phyloP scores from a whole-genome alignment of 1,140 invertebrate genomes.

The Drosophila ficusphila region DNA sequence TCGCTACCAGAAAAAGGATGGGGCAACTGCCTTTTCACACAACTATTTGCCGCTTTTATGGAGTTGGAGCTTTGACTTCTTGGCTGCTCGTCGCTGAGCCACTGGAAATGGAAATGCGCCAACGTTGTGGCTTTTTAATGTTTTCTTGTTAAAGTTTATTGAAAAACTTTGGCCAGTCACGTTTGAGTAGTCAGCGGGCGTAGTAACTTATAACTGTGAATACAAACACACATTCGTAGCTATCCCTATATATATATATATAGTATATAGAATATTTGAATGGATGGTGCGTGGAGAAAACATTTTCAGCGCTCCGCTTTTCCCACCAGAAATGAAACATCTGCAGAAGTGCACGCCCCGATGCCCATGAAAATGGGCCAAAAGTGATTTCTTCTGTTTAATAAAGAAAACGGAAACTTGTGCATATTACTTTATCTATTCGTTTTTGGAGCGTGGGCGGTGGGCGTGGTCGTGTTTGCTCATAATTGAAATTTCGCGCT shows the following conservation, averaged over 20 bases:
- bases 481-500: conserved; percentile 82
- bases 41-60: conserved; percentile 78
- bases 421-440: conserved; percentile 66
- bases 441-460: background rate
- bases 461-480: conserved; percentile 57
- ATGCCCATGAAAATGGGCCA: conserved; percentile 74
- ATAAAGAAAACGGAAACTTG: conserved; percentile 55
- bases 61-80: conserved; percentile 77
- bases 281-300: conserved; percentile 8
- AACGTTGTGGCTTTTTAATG: conserved; percentile 80
- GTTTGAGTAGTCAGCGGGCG: conserved; percentile 79
- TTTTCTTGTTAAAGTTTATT: conserved; percentile 83
- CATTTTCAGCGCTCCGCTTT: conserved; percentile 17
- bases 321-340: conserved; percentile 63
- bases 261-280: background rate
- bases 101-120: conserved; percentile 75
- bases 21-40: conserved; percentile 52
- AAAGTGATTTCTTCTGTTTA: conserved; percentile 72
- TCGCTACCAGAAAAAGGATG: too few relatives aligned
- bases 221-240: conserved; percentile 26
- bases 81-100: conserved; percentile 16
- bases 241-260: background rate
- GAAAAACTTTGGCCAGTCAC: conserved; percentile 82
- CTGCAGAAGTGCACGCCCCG: conserved; percentile 68
- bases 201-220: conserved; percentile 59